phyloP scores from a whole-genome alignment of 2,797 vertebrate genomes.

The Phoebastria nigripes region DNA sequence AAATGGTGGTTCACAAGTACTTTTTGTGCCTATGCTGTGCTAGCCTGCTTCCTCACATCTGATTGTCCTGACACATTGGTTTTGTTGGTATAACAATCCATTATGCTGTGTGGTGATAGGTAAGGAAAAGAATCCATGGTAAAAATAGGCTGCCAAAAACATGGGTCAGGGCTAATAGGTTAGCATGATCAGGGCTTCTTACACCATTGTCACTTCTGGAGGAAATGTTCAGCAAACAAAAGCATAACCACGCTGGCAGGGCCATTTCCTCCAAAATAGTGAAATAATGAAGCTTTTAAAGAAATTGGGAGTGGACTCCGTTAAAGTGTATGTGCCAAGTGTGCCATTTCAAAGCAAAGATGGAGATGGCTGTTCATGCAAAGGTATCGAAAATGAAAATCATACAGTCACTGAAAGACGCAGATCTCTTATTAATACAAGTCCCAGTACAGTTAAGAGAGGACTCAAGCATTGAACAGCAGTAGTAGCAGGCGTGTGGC shows the following conservation, averaged over 20 bases:
- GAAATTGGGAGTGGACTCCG: background rate
- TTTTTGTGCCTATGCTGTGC: background rate
- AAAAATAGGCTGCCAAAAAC: background rate
- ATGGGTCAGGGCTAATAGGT: background rate
- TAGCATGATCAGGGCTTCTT: background rate
- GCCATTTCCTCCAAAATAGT: background rate
- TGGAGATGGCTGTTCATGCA: background rate
- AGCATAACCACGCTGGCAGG: background rate
- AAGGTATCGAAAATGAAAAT: background rate
- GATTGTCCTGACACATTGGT: accelerated
- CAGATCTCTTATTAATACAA: background rate
- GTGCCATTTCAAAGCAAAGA: background rate
- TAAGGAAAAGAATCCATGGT: background rate
- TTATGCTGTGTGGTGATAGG: accelerated
- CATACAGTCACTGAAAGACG: accelerated
- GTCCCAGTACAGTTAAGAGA: background rate
- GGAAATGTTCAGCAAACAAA: background rate
- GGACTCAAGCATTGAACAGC: background rate
- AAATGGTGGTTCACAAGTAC: background rate
- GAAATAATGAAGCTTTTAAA: background rate
- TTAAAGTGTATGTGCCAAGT: background rate
- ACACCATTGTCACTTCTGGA: background rate
- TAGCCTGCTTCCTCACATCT: background rate
- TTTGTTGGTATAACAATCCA: accelerated
- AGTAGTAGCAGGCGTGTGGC: background rate